Percentiles rank a stretch among this genome's conserved stretches.
These are phyloP conservation scores for Oryctolagus cuniculus DNA, from an alignment of 2,113 vertebrate species.

Conservation along the genomic window mOryCun1.1 NC_091453.1:107507501-107508000, in stretches of 20 bases:
- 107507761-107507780: background rate
- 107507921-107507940: background rate
- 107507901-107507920: background rate
- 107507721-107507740: background rate
- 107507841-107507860: background rate
- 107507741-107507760: background rate
- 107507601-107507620: conserved; percentile 3
- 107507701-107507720: background rate
- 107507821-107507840: background rate
- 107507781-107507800: conserved; percentile 12
- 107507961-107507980: background rate
- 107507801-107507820: background rate
- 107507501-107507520: too few relatives aligned
- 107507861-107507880: background rate
- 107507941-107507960: background rate
- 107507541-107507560: too few relatives aligned
- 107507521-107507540: too few relatives aligned
- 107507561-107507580: too few relatives aligned
- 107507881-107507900: conserved; percentile 4
- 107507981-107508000: background rate
- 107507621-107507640: background rate
- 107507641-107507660: background rate
- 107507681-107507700: background rate
- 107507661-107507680: background rate
- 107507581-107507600: background rate